These are phyloP conservation scores for Augochlorella aurata DNA, from an alignment of 2,888 invertebrate genomes.

Conservation along the genomic window DNA sequence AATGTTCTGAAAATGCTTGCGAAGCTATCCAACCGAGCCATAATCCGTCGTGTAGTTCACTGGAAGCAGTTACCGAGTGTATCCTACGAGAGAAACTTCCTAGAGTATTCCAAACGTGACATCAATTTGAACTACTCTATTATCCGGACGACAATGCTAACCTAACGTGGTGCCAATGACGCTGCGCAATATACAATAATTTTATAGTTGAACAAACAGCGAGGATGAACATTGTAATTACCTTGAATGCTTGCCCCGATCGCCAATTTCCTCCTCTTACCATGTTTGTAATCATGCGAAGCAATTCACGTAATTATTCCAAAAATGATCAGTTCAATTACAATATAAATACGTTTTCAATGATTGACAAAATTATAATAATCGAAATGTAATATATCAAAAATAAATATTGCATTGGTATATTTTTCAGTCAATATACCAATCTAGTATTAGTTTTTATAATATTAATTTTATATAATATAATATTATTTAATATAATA, in stretches of 20 bases:
- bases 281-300: too few relatives aligned
- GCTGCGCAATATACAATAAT: conserved; percentile 1
- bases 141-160: conserved; percentile 35
- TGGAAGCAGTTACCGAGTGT: conserved; percentile 44
- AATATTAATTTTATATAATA: too few relatives aligned
- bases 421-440: too few relatives aligned
- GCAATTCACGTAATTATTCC: too few relatives aligned
- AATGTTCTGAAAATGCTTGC: conserved; percentile 24
- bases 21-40: conserved; percentile 28
- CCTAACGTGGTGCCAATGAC: not conserved
- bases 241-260: not conserved
- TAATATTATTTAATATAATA: too few relatives aligned
- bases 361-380: too few relatives aligned
- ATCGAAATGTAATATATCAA: too few relatives aligned
- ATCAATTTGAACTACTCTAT: conserved; percentile 46
- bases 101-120: conserved; percentile 43
- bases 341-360: too few relatives aligned
- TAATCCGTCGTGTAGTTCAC: conserved; percentile 48
- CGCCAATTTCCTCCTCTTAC: not conserved
- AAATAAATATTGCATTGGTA: too few relatives aligned
- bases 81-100: conserved; percentile 35
- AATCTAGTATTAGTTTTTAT: too few relatives aligned
- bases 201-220: not conserved
- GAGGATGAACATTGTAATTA: too few relatives aligned
- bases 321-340: too few relatives aligned